Conservation (phyloP, 2,888 invertebrate genomes). For the Leucania comma region DNA sequence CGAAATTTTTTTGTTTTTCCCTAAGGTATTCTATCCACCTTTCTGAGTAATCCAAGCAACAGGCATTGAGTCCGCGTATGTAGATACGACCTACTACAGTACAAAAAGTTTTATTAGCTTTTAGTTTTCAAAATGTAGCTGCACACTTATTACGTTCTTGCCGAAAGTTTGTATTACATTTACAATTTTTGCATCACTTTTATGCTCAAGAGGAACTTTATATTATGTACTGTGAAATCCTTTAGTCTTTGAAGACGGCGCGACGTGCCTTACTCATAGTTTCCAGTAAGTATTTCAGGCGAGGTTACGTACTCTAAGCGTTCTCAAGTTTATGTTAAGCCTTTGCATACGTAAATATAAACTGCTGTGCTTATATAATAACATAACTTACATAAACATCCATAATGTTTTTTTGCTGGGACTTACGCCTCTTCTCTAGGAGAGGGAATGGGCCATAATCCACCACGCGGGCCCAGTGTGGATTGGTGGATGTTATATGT, state of each 20-base stretch:
- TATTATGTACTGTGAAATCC: slow-evolving; percentile 6
- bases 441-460: too few relatives aligned
- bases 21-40: background rate
- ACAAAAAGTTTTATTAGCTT: too few relatives aligned
- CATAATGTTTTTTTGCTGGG: too few relatives aligned
- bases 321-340: background rate
- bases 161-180: background rate
- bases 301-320: background rate
- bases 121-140: too few relatives aligned
- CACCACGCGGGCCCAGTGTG: too few relatives aligned
- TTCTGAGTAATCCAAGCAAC: background rate
- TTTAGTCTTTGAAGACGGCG: background rate
- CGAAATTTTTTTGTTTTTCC: too few relatives aligned
- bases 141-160: background rate
- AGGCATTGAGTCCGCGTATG: background rate
- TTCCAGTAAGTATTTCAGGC: slow-evolving; percentile 8
- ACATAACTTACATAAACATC: too few relatives aligned
- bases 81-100: too few relatives aligned
- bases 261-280: background rate
- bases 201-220: background rate
- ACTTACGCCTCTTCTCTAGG: too few relatives aligned
- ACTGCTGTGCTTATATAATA: background rate
- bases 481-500: too few relatives aligned
- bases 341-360: background rate
- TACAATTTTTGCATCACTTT: background rate